Conservation (phyloP, 2,888 invertebrate genomes). For the Drosophila tripunctata region DNA sequence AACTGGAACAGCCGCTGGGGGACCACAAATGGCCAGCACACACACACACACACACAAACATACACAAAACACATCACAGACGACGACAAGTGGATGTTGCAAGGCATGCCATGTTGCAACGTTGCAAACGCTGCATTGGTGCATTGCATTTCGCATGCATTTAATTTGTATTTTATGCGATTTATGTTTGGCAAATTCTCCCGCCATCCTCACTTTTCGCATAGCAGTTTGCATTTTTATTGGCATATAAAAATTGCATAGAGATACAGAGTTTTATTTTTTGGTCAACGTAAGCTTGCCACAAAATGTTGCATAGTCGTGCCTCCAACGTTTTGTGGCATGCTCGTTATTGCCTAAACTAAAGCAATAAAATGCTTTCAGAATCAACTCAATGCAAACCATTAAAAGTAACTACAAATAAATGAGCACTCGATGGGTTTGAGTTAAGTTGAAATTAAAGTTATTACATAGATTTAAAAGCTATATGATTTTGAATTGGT, state of each 20-base stretch:
- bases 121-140: background rate
- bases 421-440: constrained; percentile 9
- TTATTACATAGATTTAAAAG: too few species aligned
- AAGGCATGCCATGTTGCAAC: background rate
- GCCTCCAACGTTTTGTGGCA: too few species aligned
- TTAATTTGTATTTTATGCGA: constrained; percentile 72
- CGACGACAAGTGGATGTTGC: constrained; percentile 12
- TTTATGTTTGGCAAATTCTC: constrained; percentile 60
- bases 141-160: constrained; percentile 49
- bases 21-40: constrained; percentile 55
- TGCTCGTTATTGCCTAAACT: constrained; percentile 27
- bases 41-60: too few species aligned
- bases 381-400: constrained; percentile 5
- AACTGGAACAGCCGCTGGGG: constrained; percentile 42
- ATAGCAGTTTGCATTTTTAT: constrained; percentile 68
- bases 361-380: constrained; percentile 16
- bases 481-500: too few species aligned
- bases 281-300: constrained; percentile 25
- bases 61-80: constrained; percentile 40
- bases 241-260: constrained; percentile 48
- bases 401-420: constrained; percentile 31
- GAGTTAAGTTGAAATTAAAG: too few species aligned
- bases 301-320: constrained; percentile 56
- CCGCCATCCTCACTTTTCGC: constrained; percentile 57
- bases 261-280: background rate